phyloP scores from a whole-genome alignment of 2,113 vertebrate genomes.

The Lipotes vexillifer region DNA sequence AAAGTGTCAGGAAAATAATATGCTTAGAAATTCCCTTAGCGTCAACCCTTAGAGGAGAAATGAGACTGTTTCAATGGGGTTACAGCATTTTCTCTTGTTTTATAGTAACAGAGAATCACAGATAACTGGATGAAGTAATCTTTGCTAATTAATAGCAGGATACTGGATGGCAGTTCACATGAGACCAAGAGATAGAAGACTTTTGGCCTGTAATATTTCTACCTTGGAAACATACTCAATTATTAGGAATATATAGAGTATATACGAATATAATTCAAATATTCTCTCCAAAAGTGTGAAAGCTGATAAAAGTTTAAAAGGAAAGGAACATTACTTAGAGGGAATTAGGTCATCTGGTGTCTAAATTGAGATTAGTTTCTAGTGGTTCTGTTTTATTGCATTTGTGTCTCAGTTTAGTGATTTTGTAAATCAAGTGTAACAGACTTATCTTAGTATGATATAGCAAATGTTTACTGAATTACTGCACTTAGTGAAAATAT shows the following conservation, averaged over 20 bases:
- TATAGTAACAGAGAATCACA: neutral
- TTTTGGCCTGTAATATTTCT: neutral
- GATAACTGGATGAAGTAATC: neutral
- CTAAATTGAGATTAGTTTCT: conserved; percentile 21
- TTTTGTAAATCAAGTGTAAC: conserved; percentile 51
- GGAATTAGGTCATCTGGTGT: neutral
- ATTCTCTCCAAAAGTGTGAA: neutral
- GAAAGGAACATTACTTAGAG: neutral
- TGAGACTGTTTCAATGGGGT: neutral
- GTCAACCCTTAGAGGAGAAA: neutral
- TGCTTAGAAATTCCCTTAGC: neutral
- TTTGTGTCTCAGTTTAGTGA: conserved; percentile 24
- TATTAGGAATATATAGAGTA: neutral
- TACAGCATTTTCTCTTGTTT: neutral
- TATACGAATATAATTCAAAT: neutral
- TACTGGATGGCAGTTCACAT: neutral
- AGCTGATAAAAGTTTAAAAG: neutral
- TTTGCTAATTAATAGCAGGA: neutral
- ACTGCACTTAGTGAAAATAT: conserved; percentile 35
- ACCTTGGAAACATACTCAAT: neutral
- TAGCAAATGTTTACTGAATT: conserved; percentile 48
- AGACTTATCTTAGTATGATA: neutral
- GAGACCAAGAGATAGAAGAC: neutral
- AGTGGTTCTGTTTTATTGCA: neutral
- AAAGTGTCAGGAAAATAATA: neutral